Conservation (phyloP, 2,797 vertebrate species). For the Leuciscus waleckii region DNA sequence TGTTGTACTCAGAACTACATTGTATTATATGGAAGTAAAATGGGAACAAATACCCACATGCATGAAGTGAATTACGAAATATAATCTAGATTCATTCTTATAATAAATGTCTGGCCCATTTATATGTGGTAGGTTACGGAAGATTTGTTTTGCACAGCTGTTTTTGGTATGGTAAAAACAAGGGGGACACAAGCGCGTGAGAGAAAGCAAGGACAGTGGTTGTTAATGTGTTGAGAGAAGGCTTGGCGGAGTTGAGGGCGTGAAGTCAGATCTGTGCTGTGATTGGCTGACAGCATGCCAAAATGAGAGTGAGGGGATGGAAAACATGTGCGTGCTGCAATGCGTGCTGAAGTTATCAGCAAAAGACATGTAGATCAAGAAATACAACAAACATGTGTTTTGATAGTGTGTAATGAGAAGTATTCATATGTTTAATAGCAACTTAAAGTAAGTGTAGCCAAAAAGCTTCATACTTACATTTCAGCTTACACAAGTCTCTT, state of each 20-base stretch:
- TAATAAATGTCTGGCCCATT: background rate
- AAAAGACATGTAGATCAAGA: constrained; percentile 38
- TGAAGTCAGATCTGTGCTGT: constrained; percentile 51
- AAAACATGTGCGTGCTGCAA: constrained; percentile 62
- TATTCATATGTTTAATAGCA: background rate
- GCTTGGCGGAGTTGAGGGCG: constrained; percentile 61
- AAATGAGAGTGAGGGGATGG: constrained; percentile 62
- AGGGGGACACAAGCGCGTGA: background rate
- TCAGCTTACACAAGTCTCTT: background rate
- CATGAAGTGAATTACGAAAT: background rate
- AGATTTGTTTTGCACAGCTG: background rate
- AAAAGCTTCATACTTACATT: background rate
- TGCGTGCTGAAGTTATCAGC: constrained; percentile 14
- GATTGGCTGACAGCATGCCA: constrained; percentile 70
- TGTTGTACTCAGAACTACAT: background rate
- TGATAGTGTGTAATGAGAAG: background rate
- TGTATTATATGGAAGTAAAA: background rate
- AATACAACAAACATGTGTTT: background rate
- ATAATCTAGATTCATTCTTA: background rate
- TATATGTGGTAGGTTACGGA: background rate
- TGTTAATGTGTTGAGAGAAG: constrained; percentile 38
- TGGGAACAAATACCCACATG: background rate
- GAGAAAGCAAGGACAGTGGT: background rate
- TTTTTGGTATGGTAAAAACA: constrained; percentile 4
- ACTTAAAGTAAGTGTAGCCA: background rate